These are phyloP conservation scores for Tanytarsus gracilentus DNA, from an alignment of 2,888 invertebrate genomes.

Conservation along the genomic window DNA sequence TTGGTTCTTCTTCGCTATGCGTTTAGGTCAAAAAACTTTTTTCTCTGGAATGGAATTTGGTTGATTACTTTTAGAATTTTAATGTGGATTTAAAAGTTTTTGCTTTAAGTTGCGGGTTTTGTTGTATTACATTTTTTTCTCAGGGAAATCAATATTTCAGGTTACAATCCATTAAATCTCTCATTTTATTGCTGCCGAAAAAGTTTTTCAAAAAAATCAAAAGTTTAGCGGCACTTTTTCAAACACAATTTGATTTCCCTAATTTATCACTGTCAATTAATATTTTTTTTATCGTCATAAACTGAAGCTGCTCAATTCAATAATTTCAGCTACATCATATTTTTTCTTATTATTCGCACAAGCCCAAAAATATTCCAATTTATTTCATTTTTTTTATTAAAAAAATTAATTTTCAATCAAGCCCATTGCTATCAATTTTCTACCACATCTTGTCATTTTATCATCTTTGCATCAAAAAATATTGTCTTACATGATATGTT, in stretches of 20 bases:
- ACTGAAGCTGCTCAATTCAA: not conserved
- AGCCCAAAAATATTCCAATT: not conserved
- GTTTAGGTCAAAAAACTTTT: slow-evolving; percentile 7
- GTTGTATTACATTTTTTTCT: not conserved
- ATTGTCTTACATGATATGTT: slow-evolving; percentile 29
- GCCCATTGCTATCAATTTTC: no score
- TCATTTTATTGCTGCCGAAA: not conserved
- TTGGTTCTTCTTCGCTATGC: slow-evolving; percentile 6
- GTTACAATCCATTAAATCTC: no score
- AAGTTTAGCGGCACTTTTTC: not conserved
- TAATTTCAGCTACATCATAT: not conserved
- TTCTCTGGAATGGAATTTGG: not conserved
- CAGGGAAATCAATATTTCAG: no score
- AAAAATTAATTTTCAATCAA: no score
- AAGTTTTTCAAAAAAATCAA: not conserved
- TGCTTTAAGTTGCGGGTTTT: not conserved
- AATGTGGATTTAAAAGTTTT: not conserved
- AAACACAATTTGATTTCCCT: not conserved
- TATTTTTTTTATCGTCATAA: not conserved
- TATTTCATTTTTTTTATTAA: slow-evolving; percentile 4
- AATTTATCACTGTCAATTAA: not conserved
- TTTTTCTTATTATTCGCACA: not conserved
- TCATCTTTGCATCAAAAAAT: slow-evolving; percentile 27
- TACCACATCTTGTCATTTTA: no score
- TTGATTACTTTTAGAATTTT: not conserved